phyloP scores from a whole-genome alignment of 2,113 vertebrate genomes.

The Hassar affinis region DNA sequence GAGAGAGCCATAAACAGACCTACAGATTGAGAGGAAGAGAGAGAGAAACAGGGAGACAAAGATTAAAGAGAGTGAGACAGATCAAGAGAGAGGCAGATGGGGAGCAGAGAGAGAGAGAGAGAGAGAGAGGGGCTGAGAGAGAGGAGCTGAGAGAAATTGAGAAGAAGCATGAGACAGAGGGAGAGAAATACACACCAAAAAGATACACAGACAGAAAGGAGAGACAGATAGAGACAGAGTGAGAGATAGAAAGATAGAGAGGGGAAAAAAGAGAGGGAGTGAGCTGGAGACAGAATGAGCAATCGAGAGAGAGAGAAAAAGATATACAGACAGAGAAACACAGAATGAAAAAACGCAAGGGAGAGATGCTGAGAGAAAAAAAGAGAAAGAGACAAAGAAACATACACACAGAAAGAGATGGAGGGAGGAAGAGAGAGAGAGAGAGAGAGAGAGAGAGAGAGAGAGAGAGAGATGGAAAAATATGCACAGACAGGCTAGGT shows the following conservation, averaged over 20 bases:
- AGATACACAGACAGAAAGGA: background rate
- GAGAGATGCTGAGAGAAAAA: background rate
- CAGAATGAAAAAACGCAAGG: background rate
- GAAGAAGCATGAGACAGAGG: background rate
- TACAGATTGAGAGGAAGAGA: background rate
- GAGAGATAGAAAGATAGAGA: no score
- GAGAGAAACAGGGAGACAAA: background rate
- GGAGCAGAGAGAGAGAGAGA: background rate
- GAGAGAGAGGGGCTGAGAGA: background rate
- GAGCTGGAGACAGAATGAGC: background rate
- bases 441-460: background rate
- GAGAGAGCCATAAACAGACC: background rate
- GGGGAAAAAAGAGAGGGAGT: background rate
- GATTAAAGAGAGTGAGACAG: background rate
- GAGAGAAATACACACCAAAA: background rate
- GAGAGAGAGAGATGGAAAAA: background rate
- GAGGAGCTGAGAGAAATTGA: background rate
- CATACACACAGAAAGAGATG: background rate
- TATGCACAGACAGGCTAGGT: no score
- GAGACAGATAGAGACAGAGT: no score
- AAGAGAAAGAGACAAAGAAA: no score
- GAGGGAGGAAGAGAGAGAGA: background rate
- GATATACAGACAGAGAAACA: background rate
- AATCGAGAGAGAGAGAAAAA: no score
- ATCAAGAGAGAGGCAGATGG: no score